phyloP scores from a whole-genome alignment of 30 jellyfish, hydroid and myxozoan species.

The Aurelia aurita complex sp. Pacific region DNA sequence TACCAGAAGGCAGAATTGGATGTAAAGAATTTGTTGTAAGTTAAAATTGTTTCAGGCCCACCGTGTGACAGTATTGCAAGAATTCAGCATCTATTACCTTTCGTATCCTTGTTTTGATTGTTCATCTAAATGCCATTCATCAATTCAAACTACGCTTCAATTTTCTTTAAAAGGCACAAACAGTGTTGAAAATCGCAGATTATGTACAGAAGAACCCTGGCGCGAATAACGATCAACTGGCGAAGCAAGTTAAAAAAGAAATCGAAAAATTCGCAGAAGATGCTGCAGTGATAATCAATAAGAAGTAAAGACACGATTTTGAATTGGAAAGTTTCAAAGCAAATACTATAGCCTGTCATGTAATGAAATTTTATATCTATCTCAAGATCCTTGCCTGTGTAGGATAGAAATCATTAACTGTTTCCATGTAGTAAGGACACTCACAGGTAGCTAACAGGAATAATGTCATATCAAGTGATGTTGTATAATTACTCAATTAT shows the following conservation, averaged over 20 bases:
- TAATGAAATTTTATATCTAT: too few species aligned
- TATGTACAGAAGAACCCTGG: conserved; percentile 74
- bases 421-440: too few species aligned
- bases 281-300: conserved; percentile 53
- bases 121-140: too few species aligned
- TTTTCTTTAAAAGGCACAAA: conserved; percentile 52
- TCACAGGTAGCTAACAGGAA: too few species aligned
- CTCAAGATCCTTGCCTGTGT: too few species aligned
- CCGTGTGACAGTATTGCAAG: neutral
- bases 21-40: neutral
- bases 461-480: too few species aligned
- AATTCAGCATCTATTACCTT: neutral
- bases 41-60: neutral
- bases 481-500: too few species aligned
- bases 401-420: too few species aligned
- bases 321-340: too few species aligned
- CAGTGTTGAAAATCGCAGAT: conserved; percentile 72
- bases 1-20: neutral
- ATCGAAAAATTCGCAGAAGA: conserved; percentile 60
- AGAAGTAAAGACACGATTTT: neutral
- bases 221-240: conserved; percentile 72
- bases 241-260: conserved; percentile 70
- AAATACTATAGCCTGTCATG: too few species aligned
- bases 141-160: neutral
- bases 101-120: neutral